Evolutionary conservation across 2,888 invertebrate genomes (phyloP).

Genomic region (Philonicus albiceps): DNA sequence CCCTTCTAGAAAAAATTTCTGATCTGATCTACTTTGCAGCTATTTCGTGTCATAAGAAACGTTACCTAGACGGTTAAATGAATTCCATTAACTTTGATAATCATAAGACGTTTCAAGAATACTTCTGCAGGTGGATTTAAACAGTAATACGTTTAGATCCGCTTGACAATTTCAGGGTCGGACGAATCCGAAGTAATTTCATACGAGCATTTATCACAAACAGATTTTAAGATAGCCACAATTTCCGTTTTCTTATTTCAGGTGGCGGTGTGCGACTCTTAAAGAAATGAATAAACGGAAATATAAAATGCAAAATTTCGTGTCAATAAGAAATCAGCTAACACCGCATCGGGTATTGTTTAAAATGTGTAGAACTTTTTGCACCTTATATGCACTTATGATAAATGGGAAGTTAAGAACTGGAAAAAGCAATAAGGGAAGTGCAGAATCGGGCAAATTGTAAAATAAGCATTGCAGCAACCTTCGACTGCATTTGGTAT

Average conservation of each 20-base stretch:
- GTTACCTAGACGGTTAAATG: not conserved
- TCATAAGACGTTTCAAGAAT: not conserved
- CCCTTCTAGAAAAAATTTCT: not conserved
- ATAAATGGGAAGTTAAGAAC: not conserved
- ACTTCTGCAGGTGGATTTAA: not conserved
- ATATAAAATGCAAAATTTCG: not conserved
- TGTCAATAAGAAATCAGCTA: not conserved
- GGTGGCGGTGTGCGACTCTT: not conserved
- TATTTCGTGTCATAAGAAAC: not conserved
- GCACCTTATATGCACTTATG: not conserved
- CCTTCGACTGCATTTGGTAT: not conserved
- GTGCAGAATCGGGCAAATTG: not conserved
- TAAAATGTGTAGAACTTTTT: not conserved
- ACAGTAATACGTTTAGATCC: constrained; percentile 40
- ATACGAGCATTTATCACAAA: not conserved
- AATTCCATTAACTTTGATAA: constrained; percentile 24
- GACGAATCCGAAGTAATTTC: constrained; percentile 16
- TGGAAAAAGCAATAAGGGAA: not conserved
- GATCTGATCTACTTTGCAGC: not conserved
- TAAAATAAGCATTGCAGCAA: not conserved
- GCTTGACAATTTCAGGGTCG: constrained; percentile 46
- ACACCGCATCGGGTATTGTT: not conserved
- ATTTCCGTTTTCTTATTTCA: not conserved
- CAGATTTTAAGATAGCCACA: not conserved
- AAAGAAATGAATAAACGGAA: not conserved